A percentile compares a stretch with the other conserved stretches of the same genome.
Evolutionary conservation across 1,140 invertebrate species (phyloP).

Genomic region (Oncopeltus fasciatus): DNA sequence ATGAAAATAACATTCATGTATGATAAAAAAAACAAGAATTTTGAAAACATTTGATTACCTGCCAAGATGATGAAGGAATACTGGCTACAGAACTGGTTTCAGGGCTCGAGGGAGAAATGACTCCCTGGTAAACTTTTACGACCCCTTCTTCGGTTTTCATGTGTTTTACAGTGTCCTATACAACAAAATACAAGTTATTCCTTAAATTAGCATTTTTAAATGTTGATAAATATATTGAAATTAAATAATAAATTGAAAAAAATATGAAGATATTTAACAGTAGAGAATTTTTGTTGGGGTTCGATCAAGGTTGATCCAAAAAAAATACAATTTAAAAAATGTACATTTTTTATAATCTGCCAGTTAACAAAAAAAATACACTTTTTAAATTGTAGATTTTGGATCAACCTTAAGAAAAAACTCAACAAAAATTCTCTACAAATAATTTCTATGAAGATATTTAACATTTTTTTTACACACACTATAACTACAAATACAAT

Average conservation of each 20-base stretch:
- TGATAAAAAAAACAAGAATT: neutral
- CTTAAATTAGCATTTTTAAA: neutral
- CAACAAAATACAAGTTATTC: neutral
- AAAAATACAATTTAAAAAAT: neutral
- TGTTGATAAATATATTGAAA: neutral
- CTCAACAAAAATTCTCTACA: no score
- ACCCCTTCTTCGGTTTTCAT: constrained; percentile 20
- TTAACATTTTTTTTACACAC: no score
- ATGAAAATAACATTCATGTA: no score
- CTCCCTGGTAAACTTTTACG: constrained; percentile 17
- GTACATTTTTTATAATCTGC: no score
- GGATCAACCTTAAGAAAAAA: no score
- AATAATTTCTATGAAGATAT: no score
- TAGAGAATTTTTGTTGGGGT: no score
- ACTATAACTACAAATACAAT: no score
- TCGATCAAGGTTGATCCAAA: neutral
- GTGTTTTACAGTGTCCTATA: constrained; percentile 22
- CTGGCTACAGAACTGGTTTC: neutral
- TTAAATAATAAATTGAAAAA: neutral
- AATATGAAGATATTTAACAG: no score
- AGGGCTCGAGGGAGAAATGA: constrained; percentile 29
- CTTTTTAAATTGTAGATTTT: no score
- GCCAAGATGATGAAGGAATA: neutral
- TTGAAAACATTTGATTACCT: neutral
- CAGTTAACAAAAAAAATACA: no score